Base-by-base conservation (phyloP, 2,113 vertebrate species). In the Paedocypris sp. region DNA sequence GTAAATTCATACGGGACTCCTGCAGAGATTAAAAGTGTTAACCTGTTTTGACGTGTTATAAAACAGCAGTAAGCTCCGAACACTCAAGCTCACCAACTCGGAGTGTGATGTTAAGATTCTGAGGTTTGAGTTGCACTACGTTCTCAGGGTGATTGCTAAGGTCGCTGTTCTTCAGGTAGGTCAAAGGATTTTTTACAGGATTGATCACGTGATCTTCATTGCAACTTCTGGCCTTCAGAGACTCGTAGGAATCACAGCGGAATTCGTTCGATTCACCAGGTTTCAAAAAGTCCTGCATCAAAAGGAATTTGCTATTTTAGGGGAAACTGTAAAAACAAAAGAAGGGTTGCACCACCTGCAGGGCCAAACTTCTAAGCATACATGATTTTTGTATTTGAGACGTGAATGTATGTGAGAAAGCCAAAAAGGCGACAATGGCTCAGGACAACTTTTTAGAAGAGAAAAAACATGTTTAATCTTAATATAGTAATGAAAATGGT, bases 111-210 rank as follows among this genome's bases (percentile, higher is more conserved):
- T 73, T 50, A 13, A 88, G 41, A 23, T 66, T 71, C 66, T 88
- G 86, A 1, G 87, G 87, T 2, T 75, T 74, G 25, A 89, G 74
- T 59, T 88, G 87, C 12, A 79, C 59, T 58, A 83, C 71, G 2
- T 64, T 69, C 1, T 36, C 19, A 6, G 1, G 0, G 5, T 20
- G 42, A 62, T 15, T 73, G 66, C 65, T 76, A 46, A 88, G 70
- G 0, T 77, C 50, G 15, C 15, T 33, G 56, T 84, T 60, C 53
- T 78, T 79, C 53, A 26, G 4, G 22, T 5, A 1, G 8, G 0
- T 5, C 3, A 28, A 6, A 1, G 1, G 12, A 15, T 12, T 1
- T 3, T 74, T 22, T 0, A 3, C 59, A 1, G 80, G 82, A 15
- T 82, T 60, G 29, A 80, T 64, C 19, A 86, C 31, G 10, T 82